Evolutionary conservation across 2,888 invertebrate species (phyloP), one percentile per base, ranked within the genome.

Genomic region (Drosophila subquinaria): DNA sequence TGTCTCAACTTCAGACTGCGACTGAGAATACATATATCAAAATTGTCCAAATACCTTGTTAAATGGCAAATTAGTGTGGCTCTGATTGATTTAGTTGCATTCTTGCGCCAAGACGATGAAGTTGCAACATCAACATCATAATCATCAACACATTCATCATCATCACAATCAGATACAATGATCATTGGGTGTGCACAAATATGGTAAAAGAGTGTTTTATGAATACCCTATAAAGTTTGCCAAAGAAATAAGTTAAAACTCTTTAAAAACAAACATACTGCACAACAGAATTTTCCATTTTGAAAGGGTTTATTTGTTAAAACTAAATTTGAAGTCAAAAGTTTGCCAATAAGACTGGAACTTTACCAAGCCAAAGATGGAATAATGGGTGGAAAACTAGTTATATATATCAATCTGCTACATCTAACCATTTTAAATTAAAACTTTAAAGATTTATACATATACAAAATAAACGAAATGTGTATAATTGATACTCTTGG

Each of bases 11-110:
- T 1, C 27, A n/a, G 35, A 11, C 77, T 76, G 81, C 70, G 35
- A 20, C 20, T 77, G 81, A 71, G 82, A 89, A 85, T 88, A 92
- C 91, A 90, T 89, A 91, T 91, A 90, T 89, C 91, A 88, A 88
- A 91, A 92, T 91, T 92, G 92, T 92, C 91, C 91, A 92, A 92
- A 91, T 92, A 87, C 92, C 91, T 89, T 91, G 90, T 91, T 91
- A 90, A 91, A 91, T 92, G 92, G 91, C 92, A 91, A 91, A 91
- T 92, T 91, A 92, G 91, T 92, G 92, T 90, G 89, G 84, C 79
- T 88, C 81, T 91, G 92, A 91, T 91, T 92, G 90, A 90, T 92
- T 88, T 90, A 89, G 89, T 85, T 85, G 85, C 88, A 89, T 89
- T 90, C 86, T 82, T 88, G 77, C 73, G 71, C 57, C 84, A 82